Conservation (phyloP, 2,888 invertebrate species). For the Iphiclides podalirius region DNA sequence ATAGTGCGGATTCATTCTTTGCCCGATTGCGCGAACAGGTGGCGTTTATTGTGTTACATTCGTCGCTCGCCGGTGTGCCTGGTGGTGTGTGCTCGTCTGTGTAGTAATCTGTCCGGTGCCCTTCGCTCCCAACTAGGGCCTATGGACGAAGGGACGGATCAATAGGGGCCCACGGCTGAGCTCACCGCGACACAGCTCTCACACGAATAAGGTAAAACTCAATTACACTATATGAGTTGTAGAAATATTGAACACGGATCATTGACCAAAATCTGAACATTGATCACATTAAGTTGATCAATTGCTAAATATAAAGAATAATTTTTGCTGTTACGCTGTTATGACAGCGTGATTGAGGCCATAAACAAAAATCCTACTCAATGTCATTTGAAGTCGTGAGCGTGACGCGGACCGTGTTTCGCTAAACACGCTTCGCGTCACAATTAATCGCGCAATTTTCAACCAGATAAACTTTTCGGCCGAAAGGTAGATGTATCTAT, state of each 20-base stretch:
- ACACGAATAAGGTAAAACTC: constrained; percentile 55
- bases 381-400: no score
- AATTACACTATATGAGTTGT: no score
- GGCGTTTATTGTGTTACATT: constrained; percentile 57
- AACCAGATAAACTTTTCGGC: no score
- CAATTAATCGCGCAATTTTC: constrained; percentile 1
- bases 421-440: background rate
- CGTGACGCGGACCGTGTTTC: background rate
- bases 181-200: constrained; percentile 50
- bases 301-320: no score
- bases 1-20: constrained; percentile 30
- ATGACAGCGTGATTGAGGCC: no score
- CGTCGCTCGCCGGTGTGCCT: constrained; percentile 48
- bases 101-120: constrained; percentile 36
- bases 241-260: no score
- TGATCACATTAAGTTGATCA: no score
- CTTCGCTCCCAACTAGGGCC: no score
- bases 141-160: constrained; percentile 47
- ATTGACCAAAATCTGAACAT: no score
- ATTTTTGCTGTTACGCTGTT: no score
- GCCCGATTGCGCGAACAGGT: constrained; percentile 51
- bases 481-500: no score
- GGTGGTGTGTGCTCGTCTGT: constrained; percentile 52
- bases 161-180: constrained; percentile 64
- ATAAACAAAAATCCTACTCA: no score